phyloP scores from a whole-genome alignment of 2,113 vertebrate species.

The Vidua chalybeata region DNA sequence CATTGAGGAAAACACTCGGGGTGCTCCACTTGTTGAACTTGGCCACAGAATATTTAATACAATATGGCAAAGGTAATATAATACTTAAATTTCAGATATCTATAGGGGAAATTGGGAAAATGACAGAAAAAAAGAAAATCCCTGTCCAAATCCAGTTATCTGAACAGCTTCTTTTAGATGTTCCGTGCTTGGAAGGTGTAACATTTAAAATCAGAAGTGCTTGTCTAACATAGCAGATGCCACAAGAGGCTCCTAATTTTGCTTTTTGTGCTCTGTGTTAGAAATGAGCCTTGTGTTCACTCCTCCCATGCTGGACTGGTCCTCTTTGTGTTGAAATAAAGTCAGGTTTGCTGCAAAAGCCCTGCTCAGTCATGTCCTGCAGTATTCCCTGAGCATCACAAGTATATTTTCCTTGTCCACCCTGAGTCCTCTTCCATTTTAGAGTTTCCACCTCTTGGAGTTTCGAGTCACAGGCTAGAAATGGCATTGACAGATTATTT shows the following conservation, averaged over 20 bases:
- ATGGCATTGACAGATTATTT: fast-evolving
- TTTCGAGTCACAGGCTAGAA: fast-evolving
- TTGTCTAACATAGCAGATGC: not conserved
- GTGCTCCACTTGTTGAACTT: fast-evolving
- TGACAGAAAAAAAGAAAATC: fast-evolving
- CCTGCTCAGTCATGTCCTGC: not conserved
- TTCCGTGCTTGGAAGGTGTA: not conserved
- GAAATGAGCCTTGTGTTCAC: fast-evolving
- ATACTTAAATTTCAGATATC: not conserved
- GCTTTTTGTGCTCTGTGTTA: not conserved
- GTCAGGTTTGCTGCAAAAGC: not conserved
- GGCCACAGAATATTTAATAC: fast-evolving
- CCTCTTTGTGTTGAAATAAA: not conserved
- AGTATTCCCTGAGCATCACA: not conserved
- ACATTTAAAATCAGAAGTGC: not conserved
- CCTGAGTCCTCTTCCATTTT: not conserved
- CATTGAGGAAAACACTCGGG: not conserved
- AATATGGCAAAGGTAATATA: not conserved
- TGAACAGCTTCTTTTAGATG: not conserved
- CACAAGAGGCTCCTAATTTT: not conserved
- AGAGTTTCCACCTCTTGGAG: fast-evolving
- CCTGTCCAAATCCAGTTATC: too few species aligned
- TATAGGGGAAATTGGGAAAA: not conserved
- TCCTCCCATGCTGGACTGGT: not conserved
- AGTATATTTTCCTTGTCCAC: fast-evolving